Evolutionary conservation across 2,888 invertebrate species (phyloP).

Genomic region (Pocota personata): DNA sequence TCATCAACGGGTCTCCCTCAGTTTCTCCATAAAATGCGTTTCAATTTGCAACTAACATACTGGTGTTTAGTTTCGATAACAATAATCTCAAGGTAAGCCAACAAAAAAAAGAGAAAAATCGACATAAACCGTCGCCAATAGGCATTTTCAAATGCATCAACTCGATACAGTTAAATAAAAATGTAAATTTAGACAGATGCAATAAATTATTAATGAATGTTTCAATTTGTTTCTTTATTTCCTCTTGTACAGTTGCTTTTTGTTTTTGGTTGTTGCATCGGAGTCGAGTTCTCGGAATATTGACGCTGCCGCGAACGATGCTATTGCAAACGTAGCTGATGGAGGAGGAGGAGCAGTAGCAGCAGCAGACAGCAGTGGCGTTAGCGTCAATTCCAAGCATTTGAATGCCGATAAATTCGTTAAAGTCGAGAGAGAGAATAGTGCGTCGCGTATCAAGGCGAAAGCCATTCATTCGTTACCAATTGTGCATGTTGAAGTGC

Average conservation of each 20-base stretch:
- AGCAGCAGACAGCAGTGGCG: conserved; percentile 15
- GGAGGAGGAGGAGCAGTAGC: not conserved
- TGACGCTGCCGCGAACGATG: conserved; percentile 42
- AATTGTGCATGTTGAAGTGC: conserved; percentile 38
- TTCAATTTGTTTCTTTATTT: conserved; percentile 46
- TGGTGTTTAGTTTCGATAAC: conserved; percentile 71
- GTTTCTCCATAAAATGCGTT: conserved; percentile 61
- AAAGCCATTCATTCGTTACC: conserved; percentile 47
- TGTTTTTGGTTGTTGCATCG: conserved; percentile 71
- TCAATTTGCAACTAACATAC: conserved; percentile 66
- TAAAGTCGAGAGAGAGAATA: conserved; percentile 36
- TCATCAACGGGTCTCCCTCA: conserved; percentile 1
- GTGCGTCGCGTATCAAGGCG: conserved; percentile 52
- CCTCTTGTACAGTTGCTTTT: conserved; percentile 52
- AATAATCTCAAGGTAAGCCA: conserved; percentile 71
- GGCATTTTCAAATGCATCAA: not conserved
- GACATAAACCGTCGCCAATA: not conserved
- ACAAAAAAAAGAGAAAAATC: not conserved
- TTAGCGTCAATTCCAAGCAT: conserved; percentile 24
- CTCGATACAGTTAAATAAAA: conserved; percentile 17
- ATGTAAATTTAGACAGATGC: conserved; percentile 14
- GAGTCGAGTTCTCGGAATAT: conserved; percentile 56
- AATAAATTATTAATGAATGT: conserved; percentile 43
- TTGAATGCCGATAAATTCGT: conserved; percentile 14
- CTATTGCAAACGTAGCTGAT: conserved; percentile 17